A percentile compares a stretch with the other conserved stretches of the same genome.
Evolutionary conservation across 1,140 invertebrate genomes (phyloP).

Genomic region (Nasonia giraulti): DNA sequence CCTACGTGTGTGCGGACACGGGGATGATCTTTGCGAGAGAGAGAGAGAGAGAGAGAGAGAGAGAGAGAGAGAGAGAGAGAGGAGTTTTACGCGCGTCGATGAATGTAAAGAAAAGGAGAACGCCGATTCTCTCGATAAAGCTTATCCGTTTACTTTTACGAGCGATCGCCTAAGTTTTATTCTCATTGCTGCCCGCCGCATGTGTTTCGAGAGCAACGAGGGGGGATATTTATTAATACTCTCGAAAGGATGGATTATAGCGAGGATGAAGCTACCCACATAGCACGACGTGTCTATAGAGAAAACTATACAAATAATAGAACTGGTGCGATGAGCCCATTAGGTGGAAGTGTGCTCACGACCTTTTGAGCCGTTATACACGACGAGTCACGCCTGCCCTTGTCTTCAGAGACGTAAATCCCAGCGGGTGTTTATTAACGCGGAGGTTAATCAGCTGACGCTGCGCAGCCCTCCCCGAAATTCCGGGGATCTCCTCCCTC

Average conservation of each 20-base stretch:
- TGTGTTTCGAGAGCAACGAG: too few relatives aligned
- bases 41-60: background rate
- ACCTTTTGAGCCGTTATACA: background rate
- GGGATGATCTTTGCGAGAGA: background rate
- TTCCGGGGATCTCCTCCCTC: background rate
- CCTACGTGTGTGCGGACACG: background rate
- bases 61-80: background rate
- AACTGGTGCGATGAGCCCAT: too few relatives aligned
- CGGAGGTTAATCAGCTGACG: constrained; percentile 17
- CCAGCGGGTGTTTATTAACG: constrained; percentile 32
- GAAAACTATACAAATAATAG: too few relatives aligned
- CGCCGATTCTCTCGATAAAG: background rate
- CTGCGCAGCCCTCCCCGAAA: background rate
- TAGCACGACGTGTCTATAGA: background rate
- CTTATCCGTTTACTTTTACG: background rate
- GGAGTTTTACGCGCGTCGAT: background rate
- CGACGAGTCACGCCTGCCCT: background rate
- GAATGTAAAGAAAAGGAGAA: background rate
- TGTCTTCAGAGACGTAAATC: constrained; percentile 26
- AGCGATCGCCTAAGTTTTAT: background rate
- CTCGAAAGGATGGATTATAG: background rate
- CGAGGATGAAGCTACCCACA: background rate
- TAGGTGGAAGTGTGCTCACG: too few relatives aligned
- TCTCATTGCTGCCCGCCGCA: too few relatives aligned
- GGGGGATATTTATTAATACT: background rate